Base-by-base conservation (phyloP, 2,113 vertebrate species). In the Gopherus evgoodei region DNA sequence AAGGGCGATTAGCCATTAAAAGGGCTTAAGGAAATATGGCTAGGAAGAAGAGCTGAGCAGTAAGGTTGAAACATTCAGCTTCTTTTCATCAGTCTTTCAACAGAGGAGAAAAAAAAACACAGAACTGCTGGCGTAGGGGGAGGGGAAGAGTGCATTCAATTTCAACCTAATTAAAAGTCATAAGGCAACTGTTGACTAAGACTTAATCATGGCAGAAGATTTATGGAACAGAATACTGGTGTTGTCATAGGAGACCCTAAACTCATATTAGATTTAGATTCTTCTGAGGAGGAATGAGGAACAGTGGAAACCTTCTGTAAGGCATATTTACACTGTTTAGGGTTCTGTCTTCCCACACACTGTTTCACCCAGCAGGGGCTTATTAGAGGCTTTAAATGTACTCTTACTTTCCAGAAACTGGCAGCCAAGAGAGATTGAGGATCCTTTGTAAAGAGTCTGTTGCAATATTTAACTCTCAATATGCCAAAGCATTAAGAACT, bases 111-210 rank as follows among this genome's bases (percentile, higher is more conserved):
- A 82, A 80, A 86, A 75, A 38, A 38, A n/a, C 25, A n/a, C 25
- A 54, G n/a, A 89, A 16, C 27, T 78, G 44, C 78, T 78, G 75
- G 57, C 72, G 65, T 2, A n/a, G 19, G 89, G 25, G 38, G 25
- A 35, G 57, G 3, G 53, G 19, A 5, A 22, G 44, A 81, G 52
- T 90, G 65, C 38, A 91, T 95, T 95, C 83, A 76, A 5, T 90
- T 93, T 94, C 83, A 83, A 50, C 86, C 91, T 93, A 92, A 95
- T 96, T 96, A 88, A 93, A 96, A 96, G 44, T 89, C 93, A 76
- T n/a, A 47, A 91, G 89, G 44, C 85, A 78, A 84, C 52, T 21
- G n/a, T 54, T 93, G 80, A 88, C 86, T 85, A 87, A 85, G 75
- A 56, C 54, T 86, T 87, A 80, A 56, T 76, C 31, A 53, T 22